These are phyloP conservation scores for Lithophane socia DNA, from an alignment of 2,888 invertebrate species.

Conservation along the genomic window DNA sequence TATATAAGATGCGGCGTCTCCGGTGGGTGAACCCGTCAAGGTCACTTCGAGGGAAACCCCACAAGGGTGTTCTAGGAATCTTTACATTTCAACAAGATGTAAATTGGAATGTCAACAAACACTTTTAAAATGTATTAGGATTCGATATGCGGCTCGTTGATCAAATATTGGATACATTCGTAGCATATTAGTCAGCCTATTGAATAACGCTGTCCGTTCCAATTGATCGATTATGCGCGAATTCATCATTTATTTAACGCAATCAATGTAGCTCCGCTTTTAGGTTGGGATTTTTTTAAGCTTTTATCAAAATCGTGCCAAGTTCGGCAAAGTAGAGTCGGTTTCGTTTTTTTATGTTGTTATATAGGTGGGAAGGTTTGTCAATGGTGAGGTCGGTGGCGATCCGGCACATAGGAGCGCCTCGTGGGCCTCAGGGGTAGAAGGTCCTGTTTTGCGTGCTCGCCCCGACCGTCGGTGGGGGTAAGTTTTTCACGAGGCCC, in stretches of 20 bases:
- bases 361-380: slow-evolving; percentile 61
- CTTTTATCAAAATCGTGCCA: slow-evolving; percentile 45
- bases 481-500: slow-evolving; percentile 91
- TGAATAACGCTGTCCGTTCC: slow-evolving; percentile 43
- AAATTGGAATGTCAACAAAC: slow-evolving; percentile 63
- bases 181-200: slow-evolving; percentile 47
- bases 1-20: slow-evolving; percentile 79
- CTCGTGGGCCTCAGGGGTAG: slow-evolving; percentile 85
- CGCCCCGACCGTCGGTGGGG: slow-evolving; percentile 87
- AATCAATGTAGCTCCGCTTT: slow-evolving; percentile 47
- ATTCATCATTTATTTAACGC: slow-evolving; percentile 56
- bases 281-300: slow-evolving; percentile 31
- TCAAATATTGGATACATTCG: slow-evolving; percentile 40
- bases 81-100: slow-evolving; percentile 70
- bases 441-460: slow-evolving; percentile 90
- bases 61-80: slow-evolving; percentile 78
- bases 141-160: slow-evolving; percentile 36
- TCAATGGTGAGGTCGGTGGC: slow-evolving; percentile 72
- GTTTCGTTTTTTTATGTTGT: slow-evolving; percentile 57
- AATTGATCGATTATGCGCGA: slow-evolving; percentile 55
- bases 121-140: slow-evolving; percentile 34
- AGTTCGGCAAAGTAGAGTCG: slow-evolving; percentile 54
- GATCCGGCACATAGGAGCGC: slow-evolving; percentile 84
- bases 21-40: slow-evolving; percentile 82
- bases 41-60: slow-evolving; percentile 80